A percentile compares a stretch with the other conserved stretches of the same genome.
These are phyloP conservation scores for Papilio elwesi DNA, from an alignment of 2,888 invertebrate genomes.

Conservation along the genomic window DNA sequence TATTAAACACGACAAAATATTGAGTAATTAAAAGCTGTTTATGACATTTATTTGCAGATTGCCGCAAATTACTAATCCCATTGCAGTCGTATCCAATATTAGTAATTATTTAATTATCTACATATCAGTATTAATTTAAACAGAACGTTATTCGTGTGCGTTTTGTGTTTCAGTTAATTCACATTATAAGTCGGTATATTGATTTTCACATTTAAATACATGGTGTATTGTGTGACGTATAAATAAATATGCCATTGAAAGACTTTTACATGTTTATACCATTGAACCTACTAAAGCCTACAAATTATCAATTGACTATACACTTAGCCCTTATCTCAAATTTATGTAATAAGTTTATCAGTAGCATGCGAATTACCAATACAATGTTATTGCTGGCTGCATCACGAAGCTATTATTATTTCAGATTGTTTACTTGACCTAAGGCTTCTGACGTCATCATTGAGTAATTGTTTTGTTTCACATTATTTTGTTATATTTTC, in stretches of 20 bases:
- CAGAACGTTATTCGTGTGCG: background rate
- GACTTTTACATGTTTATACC: too few relatives aligned
- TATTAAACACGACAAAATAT: background rate
- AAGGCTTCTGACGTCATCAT: slow-evolving; percentile 3
- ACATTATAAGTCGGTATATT: too few relatives aligned
- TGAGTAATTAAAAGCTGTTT: slow-evolving; percentile 3
- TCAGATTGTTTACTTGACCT: slow-evolving; percentile 26
- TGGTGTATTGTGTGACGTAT: too few relatives aligned
- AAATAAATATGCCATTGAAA: too few relatives aligned
- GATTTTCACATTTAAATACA: too few relatives aligned
- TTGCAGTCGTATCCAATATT: slow-evolving; percentile 3
- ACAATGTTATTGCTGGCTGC: slow-evolving; percentile 16
- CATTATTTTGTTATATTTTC: too few relatives aligned
- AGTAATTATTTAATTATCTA: slow-evolving; percentile 18
- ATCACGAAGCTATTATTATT: slow-evolving; percentile 24
- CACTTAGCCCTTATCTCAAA: background rate
- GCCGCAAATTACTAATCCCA: background rate
- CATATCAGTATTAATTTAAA: background rate
- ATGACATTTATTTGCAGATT: slow-evolving; percentile 5
- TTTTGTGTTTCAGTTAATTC: background rate
- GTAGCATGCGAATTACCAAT: background rate
- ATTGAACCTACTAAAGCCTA: too few relatives aligned
- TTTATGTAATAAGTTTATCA: slow-evolving; percentile 18
- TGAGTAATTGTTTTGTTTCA: too few relatives aligned
- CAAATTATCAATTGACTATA: background rate